phyloP scores from a whole-genome alignment of 2,888 invertebrate species.

The Dascillus cervinus region DNA sequence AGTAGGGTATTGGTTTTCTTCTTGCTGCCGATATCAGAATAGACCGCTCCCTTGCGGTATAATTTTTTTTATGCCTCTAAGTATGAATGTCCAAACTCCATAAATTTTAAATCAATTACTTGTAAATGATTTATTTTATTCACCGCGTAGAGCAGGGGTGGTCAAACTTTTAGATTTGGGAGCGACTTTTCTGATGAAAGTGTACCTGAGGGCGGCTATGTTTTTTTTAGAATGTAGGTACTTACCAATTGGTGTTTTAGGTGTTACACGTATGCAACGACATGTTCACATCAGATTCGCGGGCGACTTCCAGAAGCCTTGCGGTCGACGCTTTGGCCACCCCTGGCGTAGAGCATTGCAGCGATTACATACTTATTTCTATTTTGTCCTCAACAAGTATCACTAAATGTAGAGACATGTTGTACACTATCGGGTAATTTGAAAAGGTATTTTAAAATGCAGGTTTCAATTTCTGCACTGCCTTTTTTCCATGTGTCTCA shows the following conservation, averaged over 20 bases:
- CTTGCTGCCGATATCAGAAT: background rate
- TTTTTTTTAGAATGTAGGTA: too few species aligned
- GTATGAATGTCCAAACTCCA: slow-evolving; percentile 8
- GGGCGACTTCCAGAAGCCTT: too few species aligned
- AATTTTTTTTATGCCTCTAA: slow-evolving; percentile 13
- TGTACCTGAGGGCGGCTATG: too few species aligned
- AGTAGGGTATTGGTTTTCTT: background rate
- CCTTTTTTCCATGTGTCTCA: slow-evolving; percentile 16
- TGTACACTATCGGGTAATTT: slow-evolving; percentile 12
- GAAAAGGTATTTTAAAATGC: slow-evolving; percentile 15
- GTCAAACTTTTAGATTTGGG: too few species aligned
- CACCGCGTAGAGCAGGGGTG: too few species aligned
- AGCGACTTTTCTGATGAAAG: too few species aligned
- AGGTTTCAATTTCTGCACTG: slow-evolving; percentile 17
- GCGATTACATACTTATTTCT: slow-evolving; percentile 14
- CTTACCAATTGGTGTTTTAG: too few species aligned
- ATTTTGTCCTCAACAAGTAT: slow-evolving; percentile 18
- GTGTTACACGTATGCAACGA: too few species aligned
- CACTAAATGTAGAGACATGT: slow-evolving; percentile 13
- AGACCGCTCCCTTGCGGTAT: slow-evolving; percentile 7
- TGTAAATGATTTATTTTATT: slow-evolving; percentile 12
- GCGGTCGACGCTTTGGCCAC: too few species aligned
- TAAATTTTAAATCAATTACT: slow-evolving; percentile 17
- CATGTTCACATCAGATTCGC: too few species aligned
- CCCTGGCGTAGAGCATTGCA: slow-evolving; percentile 15